Evolutionary conservation across 1,140 invertebrate genomes (phyloP).

Genomic region (Brachionus rubens): DNA sequence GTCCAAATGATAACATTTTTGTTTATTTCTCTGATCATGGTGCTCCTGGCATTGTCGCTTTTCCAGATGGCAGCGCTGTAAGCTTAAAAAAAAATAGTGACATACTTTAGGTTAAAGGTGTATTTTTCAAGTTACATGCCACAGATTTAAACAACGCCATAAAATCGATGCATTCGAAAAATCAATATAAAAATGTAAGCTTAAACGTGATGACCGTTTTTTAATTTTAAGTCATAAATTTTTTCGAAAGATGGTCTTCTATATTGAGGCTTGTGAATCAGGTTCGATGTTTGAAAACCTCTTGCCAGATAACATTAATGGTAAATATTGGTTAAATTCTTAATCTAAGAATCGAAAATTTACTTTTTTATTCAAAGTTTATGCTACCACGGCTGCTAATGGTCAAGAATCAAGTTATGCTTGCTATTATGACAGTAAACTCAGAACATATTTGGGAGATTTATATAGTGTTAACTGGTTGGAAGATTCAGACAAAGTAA

Average conservation of each 20-base stretch:
- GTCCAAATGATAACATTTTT: conserved; percentile 66
- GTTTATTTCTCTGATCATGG: conserved; percentile 70
- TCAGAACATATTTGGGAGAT: conserved; percentile 65
- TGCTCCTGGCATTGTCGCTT: conserved; percentile 62
- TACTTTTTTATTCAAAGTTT: conserved; percentile 61
- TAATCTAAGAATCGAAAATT: neutral
- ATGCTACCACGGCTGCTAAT: conserved; percentile 69
- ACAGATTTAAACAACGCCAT: conserved; percentile 60
- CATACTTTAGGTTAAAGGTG: neutral
- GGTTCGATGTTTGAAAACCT: conserved; percentile 69
- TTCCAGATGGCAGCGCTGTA: conserved; percentile 59
- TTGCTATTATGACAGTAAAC: conserved; percentile 65
- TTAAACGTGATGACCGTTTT: neutral
- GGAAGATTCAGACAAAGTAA: conserved; percentile 66
- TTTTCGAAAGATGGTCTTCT: conserved; percentile 65
- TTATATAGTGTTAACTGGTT: conserved; percentile 70
- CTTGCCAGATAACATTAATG: conserved; percentile 64
- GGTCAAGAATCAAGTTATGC: conserved; percentile 65
- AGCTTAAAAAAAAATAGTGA: neutral
- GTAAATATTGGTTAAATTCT: conserved; percentile 53
- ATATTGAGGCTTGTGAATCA: conserved; percentile 69
- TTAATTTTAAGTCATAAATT: conserved; percentile 22
- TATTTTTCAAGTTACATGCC: conserved; percentile 57
- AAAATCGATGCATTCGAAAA: conserved; percentile 61
- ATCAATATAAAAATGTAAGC: conserved; percentile 60